phyloP scores from a whole-genome alignment of 2,888 invertebrate genomes.

The Neocrepidodera transversa region DNA sequence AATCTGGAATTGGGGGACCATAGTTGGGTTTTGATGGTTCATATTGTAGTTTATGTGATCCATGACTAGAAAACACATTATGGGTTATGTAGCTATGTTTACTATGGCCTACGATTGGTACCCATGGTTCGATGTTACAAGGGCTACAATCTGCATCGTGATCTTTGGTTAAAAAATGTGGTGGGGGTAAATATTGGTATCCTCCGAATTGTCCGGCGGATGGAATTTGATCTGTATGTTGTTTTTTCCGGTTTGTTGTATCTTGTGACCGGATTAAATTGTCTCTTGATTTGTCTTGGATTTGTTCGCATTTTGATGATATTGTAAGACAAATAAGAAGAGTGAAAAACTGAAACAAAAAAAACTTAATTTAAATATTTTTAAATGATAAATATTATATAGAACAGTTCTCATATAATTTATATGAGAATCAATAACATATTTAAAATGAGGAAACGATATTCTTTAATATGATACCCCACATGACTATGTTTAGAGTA shows the following conservation, averaged over 20 bases:
- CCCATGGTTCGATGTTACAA: slow-evolving; percentile 83
- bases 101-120: slow-evolving; percentile 66
- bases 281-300: slow-evolving; percentile 44
- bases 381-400: no score
- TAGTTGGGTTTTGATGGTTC: slow-evolving; percentile 25
- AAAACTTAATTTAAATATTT: neutral
- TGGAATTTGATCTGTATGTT: slow-evolving; percentile 38
- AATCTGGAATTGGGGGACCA: slow-evolving; percentile 38
- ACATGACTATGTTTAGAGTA: no score
- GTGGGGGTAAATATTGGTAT: slow-evolving; percentile 47
- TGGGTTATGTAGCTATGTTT: slow-evolving; percentile 52
- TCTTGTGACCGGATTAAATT: neutral
- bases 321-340: slow-evolving; percentile 27
- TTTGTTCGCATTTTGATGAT: slow-evolving; percentile 39
- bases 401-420: no score
- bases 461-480: no score
- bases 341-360: slow-evolving; percentile 36
- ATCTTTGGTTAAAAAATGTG: slow-evolving; percentile 36
- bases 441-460: no score
- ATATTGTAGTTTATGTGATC: slow-evolving; percentile 15
- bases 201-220: slow-evolving; percentile 39
- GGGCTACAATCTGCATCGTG: slow-evolving; percentile 69
- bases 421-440: no score
- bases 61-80: slow-evolving; percentile 40
- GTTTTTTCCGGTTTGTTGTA: slow-evolving; percentile 8